These are phyloP conservation scores for Carcina quercana DNA, from an alignment of 2,888 invertebrate species.

Conservation along the genomic window DNA sequence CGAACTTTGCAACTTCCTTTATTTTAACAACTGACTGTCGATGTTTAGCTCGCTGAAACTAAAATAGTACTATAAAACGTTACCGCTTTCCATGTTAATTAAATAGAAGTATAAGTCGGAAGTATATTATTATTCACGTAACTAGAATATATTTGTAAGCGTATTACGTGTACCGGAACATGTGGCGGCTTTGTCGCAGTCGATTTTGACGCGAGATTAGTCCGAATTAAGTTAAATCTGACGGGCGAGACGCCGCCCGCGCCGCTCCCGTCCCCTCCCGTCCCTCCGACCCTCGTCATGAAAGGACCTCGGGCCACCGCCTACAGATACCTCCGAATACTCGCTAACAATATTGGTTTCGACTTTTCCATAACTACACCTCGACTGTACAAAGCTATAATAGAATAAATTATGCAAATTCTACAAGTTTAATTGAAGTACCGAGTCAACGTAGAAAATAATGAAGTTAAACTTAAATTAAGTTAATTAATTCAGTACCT, in stretches of 20 bases:
- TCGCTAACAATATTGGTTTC: neutral
- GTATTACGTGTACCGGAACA: slow-evolving; percentile 22
- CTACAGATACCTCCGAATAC: neutral
- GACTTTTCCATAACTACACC: slow-evolving; percentile 1
- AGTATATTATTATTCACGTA: slow-evolving; percentile 14
- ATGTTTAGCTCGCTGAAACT: slow-evolving; percentile 10
- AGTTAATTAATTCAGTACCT: no score
- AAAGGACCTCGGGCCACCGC: slow-evolving; percentile 1
- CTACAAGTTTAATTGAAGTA: slow-evolving; percentile 1
- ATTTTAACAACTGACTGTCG: slow-evolving; percentile 9
- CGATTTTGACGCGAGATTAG: slow-evolving; percentile 26
- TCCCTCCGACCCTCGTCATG: no score
- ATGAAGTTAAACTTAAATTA: no score
- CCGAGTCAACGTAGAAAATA: no score
- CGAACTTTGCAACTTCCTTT: slow-evolving; percentile 14
- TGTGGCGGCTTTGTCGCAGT: slow-evolving; percentile 22
- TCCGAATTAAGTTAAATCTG: slow-evolving; percentile 21
- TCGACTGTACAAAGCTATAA: neutral
- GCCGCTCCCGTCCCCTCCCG: slow-evolving; percentile 5
- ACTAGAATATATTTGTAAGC: slow-evolving; percentile 10
- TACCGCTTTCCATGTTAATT: slow-evolving; percentile 12
- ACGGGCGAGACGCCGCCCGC: slow-evolving; percentile 6
- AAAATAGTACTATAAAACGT: slow-evolving; percentile 11
- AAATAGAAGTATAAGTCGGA: slow-evolving; percentile 14
- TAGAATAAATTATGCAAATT: slow-evolving; percentile 1